Evolutionary conservation across 2,113 vertebrate genomes (phyloP).

Genomic region (Scalopus aquaticus): DNA sequence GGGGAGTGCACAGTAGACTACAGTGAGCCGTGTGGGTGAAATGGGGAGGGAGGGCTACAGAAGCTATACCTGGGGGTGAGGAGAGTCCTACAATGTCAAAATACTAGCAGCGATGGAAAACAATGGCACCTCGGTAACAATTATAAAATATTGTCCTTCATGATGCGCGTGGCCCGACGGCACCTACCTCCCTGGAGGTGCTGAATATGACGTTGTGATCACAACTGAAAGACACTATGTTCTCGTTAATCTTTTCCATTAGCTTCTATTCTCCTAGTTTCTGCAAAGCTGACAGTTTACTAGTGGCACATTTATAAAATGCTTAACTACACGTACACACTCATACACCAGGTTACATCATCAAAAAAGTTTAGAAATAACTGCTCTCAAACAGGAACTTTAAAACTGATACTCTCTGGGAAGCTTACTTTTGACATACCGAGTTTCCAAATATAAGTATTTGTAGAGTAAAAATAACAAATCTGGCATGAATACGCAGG

Average conservation of each 20-base stretch:
- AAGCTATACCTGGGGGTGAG: no score
- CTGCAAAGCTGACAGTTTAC: not conserved
- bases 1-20: no score
- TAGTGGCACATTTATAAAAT: not conserved
- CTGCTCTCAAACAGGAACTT: not conserved
- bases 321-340: not conserved
- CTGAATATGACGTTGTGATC: no score
- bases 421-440: not conserved
- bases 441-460: no score
- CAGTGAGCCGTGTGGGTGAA: no score
- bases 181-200: not conserved
- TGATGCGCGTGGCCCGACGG: not conserved
- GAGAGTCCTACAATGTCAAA: no score
- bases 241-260: not conserved
- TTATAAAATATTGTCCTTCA: not conserved
- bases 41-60: no score
- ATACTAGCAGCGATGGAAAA: no score
- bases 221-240: not conserved
- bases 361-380: not conserved
- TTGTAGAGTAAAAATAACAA: not conserved
- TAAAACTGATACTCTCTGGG: not conserved
- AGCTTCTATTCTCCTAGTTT: not conserved
- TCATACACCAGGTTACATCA: not conserved
- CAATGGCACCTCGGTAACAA: no score
- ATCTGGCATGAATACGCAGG: not conserved